phyloP scores from a whole-genome alignment of 2,888 invertebrate species.

The Drosophila kuntzei region DNA sequence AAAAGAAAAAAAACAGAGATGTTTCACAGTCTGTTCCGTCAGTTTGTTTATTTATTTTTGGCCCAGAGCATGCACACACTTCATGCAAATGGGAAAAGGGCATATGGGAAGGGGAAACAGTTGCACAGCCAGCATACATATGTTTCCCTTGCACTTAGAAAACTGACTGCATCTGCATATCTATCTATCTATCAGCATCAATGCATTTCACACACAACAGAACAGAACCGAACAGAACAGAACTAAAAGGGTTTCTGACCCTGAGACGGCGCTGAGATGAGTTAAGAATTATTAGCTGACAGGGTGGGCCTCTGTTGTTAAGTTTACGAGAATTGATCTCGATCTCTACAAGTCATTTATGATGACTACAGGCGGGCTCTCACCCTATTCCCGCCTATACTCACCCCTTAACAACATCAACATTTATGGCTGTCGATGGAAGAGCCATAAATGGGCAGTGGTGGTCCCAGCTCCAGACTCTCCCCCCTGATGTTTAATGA shows the following conservation, averaged over 20 bases:
- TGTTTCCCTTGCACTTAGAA: conserved; percentile 50
- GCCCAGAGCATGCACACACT: conserved; percentile 48
- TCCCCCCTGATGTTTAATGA: conserved; percentile 55
- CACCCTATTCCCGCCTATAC: neutral
- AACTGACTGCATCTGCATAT: conserved; percentile 35
- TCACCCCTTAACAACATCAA: conserved; percentile 10
- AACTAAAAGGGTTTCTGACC: conserved; percentile 78
- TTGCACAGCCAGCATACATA: conserved; percentile 37
- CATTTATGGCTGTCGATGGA: conserved; percentile 48
- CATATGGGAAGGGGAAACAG: conserved; percentile 6
- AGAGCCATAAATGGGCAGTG: conserved; percentile 36
- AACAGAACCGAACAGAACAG: neutral
- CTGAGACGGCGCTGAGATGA: conserved; percentile 52
- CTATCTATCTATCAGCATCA: conserved; percentile 59
- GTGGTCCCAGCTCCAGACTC: conserved; percentile 29
- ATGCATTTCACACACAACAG: conserved; percentile 60
- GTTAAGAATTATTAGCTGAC: conserved; percentile 40
- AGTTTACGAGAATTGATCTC: conserved; percentile 60
- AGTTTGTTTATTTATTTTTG: conserved; percentile 71
- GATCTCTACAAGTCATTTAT: conserved; percentile 44
- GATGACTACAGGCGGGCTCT: conserved; percentile 20
- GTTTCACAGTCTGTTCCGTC: conserved; percentile 51
- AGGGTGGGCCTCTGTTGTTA: conserved; percentile 26
- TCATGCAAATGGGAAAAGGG: conserved; percentile 63
- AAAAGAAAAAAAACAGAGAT: conserved; percentile 68